A percentile compares a stretch with the other conserved stretches of the same genome.
Evolutionary conservation across 2,888 invertebrate species (phyloP).

Genomic region (Thalpophila matura): DNA sequence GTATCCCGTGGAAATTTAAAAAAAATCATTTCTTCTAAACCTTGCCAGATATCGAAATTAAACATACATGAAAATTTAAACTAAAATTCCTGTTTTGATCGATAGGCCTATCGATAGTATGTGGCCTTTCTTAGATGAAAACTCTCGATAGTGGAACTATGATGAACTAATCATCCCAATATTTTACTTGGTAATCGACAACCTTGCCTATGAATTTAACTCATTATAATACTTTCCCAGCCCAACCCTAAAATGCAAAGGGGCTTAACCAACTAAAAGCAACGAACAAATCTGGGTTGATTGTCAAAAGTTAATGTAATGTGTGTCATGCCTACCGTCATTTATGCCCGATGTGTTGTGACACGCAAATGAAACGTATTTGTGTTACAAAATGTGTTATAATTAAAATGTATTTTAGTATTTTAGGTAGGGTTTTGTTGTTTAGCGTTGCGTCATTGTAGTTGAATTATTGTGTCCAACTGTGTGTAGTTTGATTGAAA

Average conservation of each 20-base stretch:
- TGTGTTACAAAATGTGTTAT: conserved; percentile 49
- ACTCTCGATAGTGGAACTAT: no score
- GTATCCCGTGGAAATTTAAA: no score
- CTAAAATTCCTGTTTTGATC: no score
- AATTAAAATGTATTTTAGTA: conserved; percentile 37
- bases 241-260: conserved; percentile 55
- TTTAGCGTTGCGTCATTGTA: conserved; percentile 3
- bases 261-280: conserved; percentile 55
- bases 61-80: no score
- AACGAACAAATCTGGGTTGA: conserved; percentile 65
- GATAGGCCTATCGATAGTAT: no score
- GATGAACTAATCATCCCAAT: no score
- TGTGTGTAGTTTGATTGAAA: no score
- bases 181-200: no score
- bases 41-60: no score
- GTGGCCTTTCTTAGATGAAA: no score
- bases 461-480: no score
- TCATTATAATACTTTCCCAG: conserved; percentile 29
- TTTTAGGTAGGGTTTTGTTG: conserved; percentile 19
- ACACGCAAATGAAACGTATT: conserved; percentile 60
- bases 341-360: conserved; percentile 56
- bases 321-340: conserved; percentile 58
- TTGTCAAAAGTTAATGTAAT: conserved; percentile 66
- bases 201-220: conserved; percentile 12
- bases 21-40: no score